Base-by-base conservation (phyloP, 2,888 invertebrate genomes). In the Mesoligia furuncula region DNA sequence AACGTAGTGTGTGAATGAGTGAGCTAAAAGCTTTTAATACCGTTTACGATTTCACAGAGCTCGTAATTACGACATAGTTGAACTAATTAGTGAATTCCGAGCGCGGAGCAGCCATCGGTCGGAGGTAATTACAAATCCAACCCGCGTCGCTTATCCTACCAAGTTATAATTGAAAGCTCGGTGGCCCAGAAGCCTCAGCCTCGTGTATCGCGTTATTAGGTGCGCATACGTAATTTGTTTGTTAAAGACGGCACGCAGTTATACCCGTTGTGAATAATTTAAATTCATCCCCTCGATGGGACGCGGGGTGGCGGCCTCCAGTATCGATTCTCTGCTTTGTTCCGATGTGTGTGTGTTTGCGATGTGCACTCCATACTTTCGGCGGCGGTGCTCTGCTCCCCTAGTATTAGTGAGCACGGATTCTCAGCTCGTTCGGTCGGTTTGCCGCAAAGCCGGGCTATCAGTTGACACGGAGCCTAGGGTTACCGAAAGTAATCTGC, bases 231-330 rank as follows among this genome's bases (percentile, higher is more conserved):
- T 96, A 96, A 96, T 96, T 95, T 96, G 96, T 96, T 96, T 96
- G 96, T 96, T 96, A 95, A 96, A 96, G 96, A 96, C 96, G 95
- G 95, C 94, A 95, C 95, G 94, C 95, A 96, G 95, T 95, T 95
- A 94, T 96, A 94, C 95, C 94, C 94, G 95, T 94, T 96, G 95
- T 96, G 96, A 96, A 96, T 96, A 96, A 96, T 96, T 96, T 96
- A 96, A 96, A 96, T 95, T 95, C 95, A 96, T 95, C 96, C 95
- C 96, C 94, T 93, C 92, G 91, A 91, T 90, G 93, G 92, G 90
- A 88, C 88, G 90, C 89, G 90, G 93, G 94, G 94, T 85, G 93
- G 93, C 89, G 89, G 90, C 91, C 91, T 91, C 92, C 92, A 91
- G 93, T 94, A 96, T 96, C 94, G 95, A 95, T 95, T 95, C 91